These are phyloP conservation scores for Rotaria sp. DNA, from an alignment of 2,888 invertebrate genomes.

Conservation along the genomic window DNA sequence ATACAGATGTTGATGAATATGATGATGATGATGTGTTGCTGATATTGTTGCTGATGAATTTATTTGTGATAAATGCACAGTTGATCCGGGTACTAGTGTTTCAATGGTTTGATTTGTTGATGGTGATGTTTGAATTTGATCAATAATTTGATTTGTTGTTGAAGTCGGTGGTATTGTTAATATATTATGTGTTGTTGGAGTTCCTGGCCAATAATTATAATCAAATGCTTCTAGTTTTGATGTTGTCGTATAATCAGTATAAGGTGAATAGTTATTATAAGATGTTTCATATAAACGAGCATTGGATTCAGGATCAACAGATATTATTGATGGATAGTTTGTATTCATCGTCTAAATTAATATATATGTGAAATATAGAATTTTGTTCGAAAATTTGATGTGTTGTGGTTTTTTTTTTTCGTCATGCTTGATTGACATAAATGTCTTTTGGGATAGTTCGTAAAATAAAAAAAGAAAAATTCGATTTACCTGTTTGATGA, in stretches of 20 bases:
- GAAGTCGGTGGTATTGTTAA: neutral
- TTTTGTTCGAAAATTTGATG: neutral
- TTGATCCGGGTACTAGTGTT: neutral
- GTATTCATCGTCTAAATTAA: neutral
- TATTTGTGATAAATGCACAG: neutral
- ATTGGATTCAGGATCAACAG: neutral
- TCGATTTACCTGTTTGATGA: conserved; percentile 4
- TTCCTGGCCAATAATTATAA: neutral
- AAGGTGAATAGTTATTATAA: neutral
- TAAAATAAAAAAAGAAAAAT: neutral
- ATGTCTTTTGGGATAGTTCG: neutral
- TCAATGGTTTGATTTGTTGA: neutral
- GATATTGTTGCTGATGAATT: neutral
- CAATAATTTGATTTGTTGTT: neutral
- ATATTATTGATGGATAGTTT: neutral
- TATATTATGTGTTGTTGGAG: neutral
- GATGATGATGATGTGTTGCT: neutral
- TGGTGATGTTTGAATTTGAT: neutral
- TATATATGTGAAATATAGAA: neutral
- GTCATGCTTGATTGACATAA: neutral
- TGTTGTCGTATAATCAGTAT: neutral
- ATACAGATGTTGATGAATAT: conserved; percentile 15
- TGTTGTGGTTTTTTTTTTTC: neutral
- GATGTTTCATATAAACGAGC: neutral
- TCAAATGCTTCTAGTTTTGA: conserved; percentile 2